These are phyloP conservation scores for Lasioglossum zephyrum DNA, from an alignment of 2,888 invertebrate genomes.

Conservation along the genomic window DNA sequence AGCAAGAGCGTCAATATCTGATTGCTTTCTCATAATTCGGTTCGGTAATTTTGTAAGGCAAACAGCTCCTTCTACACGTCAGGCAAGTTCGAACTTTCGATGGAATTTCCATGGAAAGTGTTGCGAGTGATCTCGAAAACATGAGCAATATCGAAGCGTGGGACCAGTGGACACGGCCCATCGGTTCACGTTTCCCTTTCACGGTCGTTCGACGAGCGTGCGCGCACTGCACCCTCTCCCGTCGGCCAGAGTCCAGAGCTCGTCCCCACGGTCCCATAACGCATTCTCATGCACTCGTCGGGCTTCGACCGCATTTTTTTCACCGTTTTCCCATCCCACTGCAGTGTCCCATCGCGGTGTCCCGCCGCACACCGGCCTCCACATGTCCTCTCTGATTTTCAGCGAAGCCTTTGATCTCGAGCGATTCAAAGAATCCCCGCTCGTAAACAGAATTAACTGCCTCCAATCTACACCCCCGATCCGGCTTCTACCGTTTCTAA, in stretches of 20 bases:
- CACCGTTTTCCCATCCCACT: conserved; percentile 13
- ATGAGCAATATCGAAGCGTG: conserved; percentile 41
- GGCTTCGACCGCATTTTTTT: conserved; percentile 74
- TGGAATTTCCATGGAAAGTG: neutral
- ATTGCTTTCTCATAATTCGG: neutral
- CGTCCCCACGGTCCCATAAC: conserved; percentile 44
- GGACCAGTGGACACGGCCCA: conserved; percentile 45
- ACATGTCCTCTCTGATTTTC: conserved; percentile 38
- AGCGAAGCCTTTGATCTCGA: conserved; percentile 40
- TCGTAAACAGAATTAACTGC: conserved; percentile 16
- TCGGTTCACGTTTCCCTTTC: conserved; percentile 57
- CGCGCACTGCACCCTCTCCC: conserved; percentile 44
- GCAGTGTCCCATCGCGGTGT: neutral
- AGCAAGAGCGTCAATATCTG: neutral
- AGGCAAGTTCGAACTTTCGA: neutral
- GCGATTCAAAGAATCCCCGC: conserved; percentile 1
- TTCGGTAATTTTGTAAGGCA: neutral
- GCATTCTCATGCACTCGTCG: conserved; percentile 71
- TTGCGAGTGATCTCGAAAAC: conserved; percentile 18
- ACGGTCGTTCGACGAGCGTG: conserved; percentile 44
- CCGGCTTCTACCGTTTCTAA: neutral
- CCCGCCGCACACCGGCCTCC: conserved; percentile 11
- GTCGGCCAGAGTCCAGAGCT: conserved; percentile 24
- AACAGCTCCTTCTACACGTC: too few relatives aligned
- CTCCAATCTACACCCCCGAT: neutral